Percentiles rank a stretch among this genome's conserved stretches.
Evolutionary conservation across 2,113 vertebrate genomes (phyloP).

Genomic region (Entosphenus tridentatus): DNA sequence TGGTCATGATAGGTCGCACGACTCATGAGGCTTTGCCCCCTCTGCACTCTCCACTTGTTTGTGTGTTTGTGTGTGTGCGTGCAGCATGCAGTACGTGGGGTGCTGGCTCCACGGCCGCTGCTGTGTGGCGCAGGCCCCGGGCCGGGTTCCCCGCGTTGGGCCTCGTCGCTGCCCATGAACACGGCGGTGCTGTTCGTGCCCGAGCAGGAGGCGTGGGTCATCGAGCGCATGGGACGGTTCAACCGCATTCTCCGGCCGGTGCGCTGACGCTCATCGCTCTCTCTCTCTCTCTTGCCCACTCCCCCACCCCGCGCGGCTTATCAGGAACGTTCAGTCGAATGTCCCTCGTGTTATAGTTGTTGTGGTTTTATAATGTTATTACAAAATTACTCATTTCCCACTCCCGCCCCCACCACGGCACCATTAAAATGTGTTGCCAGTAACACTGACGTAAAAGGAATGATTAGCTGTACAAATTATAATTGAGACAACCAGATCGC

Average conservation of each 20-base stretch:
- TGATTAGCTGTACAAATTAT: too few species aligned
- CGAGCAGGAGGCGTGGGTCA: conserved; percentile 91
- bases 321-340: background rate
- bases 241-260: conserved; percentile 80
- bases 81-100: too few species aligned
- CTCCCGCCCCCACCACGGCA: background rate
- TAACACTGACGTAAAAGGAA: too few species aligned
- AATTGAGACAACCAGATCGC: too few species aligned
- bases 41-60: too few species aligned
- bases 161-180: conserved; percentile 53
- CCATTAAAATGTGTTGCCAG: too few species aligned
- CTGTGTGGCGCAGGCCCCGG: too few species aligned
- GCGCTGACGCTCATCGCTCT: conserved; percentile 9
- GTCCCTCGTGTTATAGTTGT: background rate
- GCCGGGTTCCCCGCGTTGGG: conserved; percentile 23
- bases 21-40: too few species aligned
- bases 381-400: background rate
- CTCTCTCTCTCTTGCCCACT: too few species aligned
- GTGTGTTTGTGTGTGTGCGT: too few species aligned
- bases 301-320: background rate
- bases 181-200: conserved; percentile 74
- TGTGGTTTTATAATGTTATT: background rate
- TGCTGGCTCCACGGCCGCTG: too few species aligned
- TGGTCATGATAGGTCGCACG: too few species aligned
- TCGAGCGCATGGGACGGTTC: conserved; percentile 87